Conservation (phyloP, 2,888 invertebrate species). For the Anarsia innoxiella region DNA sequence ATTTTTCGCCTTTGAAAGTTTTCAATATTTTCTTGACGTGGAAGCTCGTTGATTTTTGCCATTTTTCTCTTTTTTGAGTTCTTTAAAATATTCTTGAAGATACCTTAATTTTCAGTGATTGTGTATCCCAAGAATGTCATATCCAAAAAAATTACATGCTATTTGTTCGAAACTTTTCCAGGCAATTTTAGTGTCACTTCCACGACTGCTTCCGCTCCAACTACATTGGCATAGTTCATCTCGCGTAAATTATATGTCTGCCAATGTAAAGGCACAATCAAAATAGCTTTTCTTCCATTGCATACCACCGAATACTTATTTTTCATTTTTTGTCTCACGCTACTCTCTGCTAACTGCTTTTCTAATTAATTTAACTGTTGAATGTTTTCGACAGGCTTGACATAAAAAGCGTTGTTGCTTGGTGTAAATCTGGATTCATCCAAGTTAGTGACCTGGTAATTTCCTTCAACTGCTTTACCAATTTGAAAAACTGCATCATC, state of each 20-base stretch:
- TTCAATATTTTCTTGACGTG: background rate
- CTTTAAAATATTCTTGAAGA: conserved; percentile 16
- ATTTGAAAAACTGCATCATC: conserved; percentile 9
- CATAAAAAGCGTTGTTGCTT: conserved; percentile 4
- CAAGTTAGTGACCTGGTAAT: background rate
- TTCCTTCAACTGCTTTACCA: conserved; percentile 6
- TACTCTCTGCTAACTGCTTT: conserved; percentile 6
- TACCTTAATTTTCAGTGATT: conserved; percentile 10
- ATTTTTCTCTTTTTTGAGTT: background rate
- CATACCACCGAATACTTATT: conserved; percentile 8
- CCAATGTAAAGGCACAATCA: conserved; percentile 14
- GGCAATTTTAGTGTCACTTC: conserved; percentile 11
- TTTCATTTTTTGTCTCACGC: conserved; percentile 8
- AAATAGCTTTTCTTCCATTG: conserved; percentile 10
- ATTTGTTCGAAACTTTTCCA: conserved; percentile 14
- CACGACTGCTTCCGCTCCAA: conserved; percentile 15
- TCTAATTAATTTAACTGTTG: conserved; percentile 8
- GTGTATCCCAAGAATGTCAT: conserved; percentile 14
- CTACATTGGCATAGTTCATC: conserved; percentile 15
- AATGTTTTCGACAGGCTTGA: conserved; percentile 5
- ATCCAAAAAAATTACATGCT: conserved; percentile 14
- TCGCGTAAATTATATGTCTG: conserved; percentile 13
- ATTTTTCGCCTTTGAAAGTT: background rate
- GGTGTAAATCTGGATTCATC: conserved; percentile 1
- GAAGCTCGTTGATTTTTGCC: background rate